Conservation (phyloP, 1,140 invertebrate genomes). For the Pachyrhynchus sulphureomaculatus region DNA sequence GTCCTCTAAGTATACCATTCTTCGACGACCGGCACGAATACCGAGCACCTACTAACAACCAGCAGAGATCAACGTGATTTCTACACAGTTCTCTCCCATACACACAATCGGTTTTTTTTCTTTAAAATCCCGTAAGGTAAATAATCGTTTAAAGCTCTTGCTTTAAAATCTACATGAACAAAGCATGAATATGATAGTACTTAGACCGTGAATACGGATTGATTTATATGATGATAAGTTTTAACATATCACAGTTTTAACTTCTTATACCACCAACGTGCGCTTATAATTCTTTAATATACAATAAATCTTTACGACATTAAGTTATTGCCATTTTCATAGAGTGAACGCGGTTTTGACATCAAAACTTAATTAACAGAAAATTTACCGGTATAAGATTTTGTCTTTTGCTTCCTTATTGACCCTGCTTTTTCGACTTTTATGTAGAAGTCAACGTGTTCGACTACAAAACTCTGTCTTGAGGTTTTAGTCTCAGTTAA, state of each 20-base stretch:
- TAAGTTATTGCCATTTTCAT: too few species aligned
- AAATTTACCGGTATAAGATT: too few species aligned
- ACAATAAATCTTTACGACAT: too few species aligned
- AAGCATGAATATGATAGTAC: constrained; percentile 23
- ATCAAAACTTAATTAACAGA: too few species aligned
- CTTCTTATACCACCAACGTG: too few species aligned
- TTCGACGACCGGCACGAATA: constrained; percentile 18
- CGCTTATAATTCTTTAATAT: too few species aligned
- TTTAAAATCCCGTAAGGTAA: constrained; percentile 29
- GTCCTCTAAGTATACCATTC: constrained; percentile 28
- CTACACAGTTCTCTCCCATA: constrained; percentile 29
- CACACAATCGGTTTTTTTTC: constrained; percentile 23
- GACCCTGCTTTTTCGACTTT: too few species aligned
- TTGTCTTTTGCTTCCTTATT: too few species aligned
- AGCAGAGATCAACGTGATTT: constrained; percentile 28
- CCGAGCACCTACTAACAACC: constrained; percentile 30
- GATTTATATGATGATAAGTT: constrained; percentile 13
- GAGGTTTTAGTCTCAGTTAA: too few species aligned
- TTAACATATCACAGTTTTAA: constrained; percentile 15
- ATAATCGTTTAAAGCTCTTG: constrained; percentile 28
- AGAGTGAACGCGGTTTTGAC: too few species aligned
- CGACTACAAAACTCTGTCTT: too few species aligned
- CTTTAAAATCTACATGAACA: constrained; percentile 23
- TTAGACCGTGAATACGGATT: constrained; percentile 15
- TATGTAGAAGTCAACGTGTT: too few species aligned